Conservation (phyloP, 2,888 invertebrate species). For the Mactromeris polynyma region DNA sequence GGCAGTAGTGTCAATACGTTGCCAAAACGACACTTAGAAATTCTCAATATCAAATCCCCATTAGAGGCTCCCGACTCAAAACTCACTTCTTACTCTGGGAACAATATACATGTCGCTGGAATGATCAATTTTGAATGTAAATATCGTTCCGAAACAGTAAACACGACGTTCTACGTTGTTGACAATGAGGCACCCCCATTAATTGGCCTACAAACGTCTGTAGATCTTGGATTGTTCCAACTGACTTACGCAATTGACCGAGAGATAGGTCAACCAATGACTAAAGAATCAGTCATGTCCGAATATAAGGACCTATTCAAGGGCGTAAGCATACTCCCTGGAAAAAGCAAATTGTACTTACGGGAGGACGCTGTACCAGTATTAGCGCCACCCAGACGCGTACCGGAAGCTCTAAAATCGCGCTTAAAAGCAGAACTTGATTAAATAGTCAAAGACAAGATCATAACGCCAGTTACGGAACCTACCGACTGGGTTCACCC, state of each 20-base stretch:
- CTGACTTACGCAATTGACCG: conserved; percentile 37
- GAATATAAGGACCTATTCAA: conserved; percentile 44
- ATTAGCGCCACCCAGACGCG: conserved; percentile 15
- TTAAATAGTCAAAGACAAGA: conserved; percentile 25
- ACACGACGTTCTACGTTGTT: conserved; percentile 29
- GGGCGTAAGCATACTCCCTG: conserved; percentile 54
- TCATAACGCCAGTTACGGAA: conserved; percentile 28
- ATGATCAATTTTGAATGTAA: conserved; percentile 16
- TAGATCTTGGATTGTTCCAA: conserved; percentile 45
- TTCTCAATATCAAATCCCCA: background rate
- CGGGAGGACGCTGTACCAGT: conserved; percentile 33
- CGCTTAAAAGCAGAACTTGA: conserved; percentile 24
- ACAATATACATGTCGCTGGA: conserved; percentile 24
- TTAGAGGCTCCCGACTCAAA: conserved; percentile 13
- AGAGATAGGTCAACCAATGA: background rate
- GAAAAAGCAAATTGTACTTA: conserved; percentile 33
- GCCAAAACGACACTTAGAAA: background rate
- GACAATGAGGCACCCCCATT: conserved; percentile 30
- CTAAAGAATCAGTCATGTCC: conserved; percentile 30
- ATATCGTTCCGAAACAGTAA: background rate
- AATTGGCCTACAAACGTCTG: conserved; percentile 43
- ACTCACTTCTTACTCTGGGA: conserved; percentile 35
- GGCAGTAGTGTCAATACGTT: conserved; percentile 12
- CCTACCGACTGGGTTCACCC: conserved; percentile 23
- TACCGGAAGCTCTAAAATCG: conserved; percentile 32